Percentiles rank a stretch among this genome's conserved stretches.
These are phyloP conservation scores for Leuciscus waleckii DNA, from an alignment of 2,797 vertebrate species.

Conservation along the genomic window DNA sequence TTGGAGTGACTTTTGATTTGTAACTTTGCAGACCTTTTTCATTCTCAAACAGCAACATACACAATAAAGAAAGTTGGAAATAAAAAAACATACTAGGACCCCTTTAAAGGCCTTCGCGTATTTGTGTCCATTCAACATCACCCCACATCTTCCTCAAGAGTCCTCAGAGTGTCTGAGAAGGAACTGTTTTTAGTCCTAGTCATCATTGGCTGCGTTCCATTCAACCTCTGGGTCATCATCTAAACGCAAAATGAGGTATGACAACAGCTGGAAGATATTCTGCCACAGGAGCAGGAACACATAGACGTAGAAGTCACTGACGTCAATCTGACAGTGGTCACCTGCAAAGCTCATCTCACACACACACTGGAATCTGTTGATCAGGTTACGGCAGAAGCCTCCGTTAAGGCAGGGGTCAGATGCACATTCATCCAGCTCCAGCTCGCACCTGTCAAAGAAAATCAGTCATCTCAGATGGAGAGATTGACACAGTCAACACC, in stretches of 20 bases:
- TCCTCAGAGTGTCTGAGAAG: background rate
- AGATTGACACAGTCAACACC: background rate
- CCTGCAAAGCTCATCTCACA: slow-evolving; percentile 86
- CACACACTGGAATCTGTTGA: slow-evolving; percentile 85
- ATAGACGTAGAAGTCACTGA: slow-evolving; percentile 90
- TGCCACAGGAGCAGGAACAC: slow-evolving; percentile 91
- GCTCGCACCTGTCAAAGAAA: slow-evolving; percentile 83
- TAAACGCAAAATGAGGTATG: slow-evolving; percentile 87
- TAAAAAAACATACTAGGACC: background rate
- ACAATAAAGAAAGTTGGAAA: background rate
- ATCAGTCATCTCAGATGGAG: background rate
- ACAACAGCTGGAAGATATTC: slow-evolving; percentile 92
- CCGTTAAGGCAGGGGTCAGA: slow-evolving; percentile 87
- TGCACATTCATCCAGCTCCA: slow-evolving; percentile 88
- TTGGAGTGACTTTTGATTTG: background rate
- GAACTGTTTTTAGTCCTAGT: slow-evolving; percentile 34
- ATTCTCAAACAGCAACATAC: background rate
- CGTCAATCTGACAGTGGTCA: slow-evolving; percentile 85
- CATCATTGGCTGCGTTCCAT: slow-evolving; percentile 81
- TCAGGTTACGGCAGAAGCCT: slow-evolving; percentile 86
- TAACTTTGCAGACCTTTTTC: background rate
- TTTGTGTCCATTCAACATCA: background rate
- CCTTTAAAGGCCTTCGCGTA: background rate
- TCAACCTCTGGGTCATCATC: slow-evolving; percentile 90
- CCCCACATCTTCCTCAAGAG: background rate